Conservation (phyloP, 1,140 invertebrate species). For the Microplitis demolitor region DNA sequence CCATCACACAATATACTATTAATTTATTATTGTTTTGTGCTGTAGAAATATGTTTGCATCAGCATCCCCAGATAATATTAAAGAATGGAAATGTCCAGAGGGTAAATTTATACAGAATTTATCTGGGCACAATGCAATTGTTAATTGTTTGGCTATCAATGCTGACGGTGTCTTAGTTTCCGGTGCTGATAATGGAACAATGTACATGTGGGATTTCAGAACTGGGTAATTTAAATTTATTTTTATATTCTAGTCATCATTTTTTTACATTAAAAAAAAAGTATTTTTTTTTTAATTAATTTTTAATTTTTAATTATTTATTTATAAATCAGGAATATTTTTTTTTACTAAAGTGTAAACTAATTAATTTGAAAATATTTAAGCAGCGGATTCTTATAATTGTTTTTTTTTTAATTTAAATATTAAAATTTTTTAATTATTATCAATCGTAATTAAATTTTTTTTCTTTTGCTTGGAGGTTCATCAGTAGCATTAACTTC, state of each 20-base stretch:
- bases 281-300: too few relatives aligned
- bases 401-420: too few relatives aligned
- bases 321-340: too few relatives aligned
- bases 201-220: constrained; percentile 99
- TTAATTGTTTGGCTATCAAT: constrained; percentile 96
- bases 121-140: constrained; percentile 95
- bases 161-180: constrained; percentile 94
- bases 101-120: constrained; percentile 98
- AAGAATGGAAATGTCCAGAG: constrained; percentile 98
- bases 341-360: too few relatives aligned
- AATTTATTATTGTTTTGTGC: constrained; percentile 25
- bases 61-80: constrained; percentile 98
- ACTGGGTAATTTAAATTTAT: constrained; percentile 71
- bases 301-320: too few relatives aligned
- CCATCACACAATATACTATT: neutral
- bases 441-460: too few relatives aligned
- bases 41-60: constrained; percentile 93
- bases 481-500: too few relatives aligned
- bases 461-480: too few relatives aligned
- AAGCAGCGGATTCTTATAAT: too few relatives aligned
- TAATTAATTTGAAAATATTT: too few relatives aligned
- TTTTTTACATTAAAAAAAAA: neutral
- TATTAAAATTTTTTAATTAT: too few relatives aligned
- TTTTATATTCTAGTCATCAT: neutral
- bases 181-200: constrained; percentile 98